phyloP scores from a whole-genome alignment of 2,113 vertebrate species.

The Mystacornis crossleyi region DNA sequence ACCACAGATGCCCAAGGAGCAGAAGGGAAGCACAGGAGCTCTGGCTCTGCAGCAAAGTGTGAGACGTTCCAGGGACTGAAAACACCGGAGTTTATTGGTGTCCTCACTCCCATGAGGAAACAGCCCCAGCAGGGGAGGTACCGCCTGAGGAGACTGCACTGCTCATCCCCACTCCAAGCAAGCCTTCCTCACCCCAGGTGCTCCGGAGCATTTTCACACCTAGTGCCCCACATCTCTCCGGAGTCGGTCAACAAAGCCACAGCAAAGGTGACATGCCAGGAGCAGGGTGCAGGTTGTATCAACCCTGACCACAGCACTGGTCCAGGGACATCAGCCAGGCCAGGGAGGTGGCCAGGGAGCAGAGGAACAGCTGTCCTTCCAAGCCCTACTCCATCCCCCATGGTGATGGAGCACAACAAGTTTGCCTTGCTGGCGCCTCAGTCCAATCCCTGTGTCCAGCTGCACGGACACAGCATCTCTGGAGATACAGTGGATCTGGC shows the following conservation, averaged over 20 bases:
- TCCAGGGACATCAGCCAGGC: not conserved
- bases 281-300: rapidly evolving
- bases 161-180: not conserved
- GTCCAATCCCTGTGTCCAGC: not conserved
- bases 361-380: not conserved
- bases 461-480: rapidly evolving
- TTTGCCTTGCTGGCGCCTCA: not conserved
- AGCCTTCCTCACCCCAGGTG: rapidly evolving
- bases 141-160: not conserved
- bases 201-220: not conserved
- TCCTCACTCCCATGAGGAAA: not conserved
- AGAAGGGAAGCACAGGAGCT: not conserved
- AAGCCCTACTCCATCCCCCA: not conserved
- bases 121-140: not conserved
- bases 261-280: not conserved
- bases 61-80: not conserved
- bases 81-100: not conserved
- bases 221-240: rapidly evolving
- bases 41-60: not conserved
- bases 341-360: not conserved
- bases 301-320: not conserved
- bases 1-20: not conserved
- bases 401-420: not conserved
- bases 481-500: not conserved
- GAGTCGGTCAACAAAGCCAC: rapidly evolving